Conservation (phyloP, 2,888 invertebrate genomes). For the Cephus rjabovi region DNA sequence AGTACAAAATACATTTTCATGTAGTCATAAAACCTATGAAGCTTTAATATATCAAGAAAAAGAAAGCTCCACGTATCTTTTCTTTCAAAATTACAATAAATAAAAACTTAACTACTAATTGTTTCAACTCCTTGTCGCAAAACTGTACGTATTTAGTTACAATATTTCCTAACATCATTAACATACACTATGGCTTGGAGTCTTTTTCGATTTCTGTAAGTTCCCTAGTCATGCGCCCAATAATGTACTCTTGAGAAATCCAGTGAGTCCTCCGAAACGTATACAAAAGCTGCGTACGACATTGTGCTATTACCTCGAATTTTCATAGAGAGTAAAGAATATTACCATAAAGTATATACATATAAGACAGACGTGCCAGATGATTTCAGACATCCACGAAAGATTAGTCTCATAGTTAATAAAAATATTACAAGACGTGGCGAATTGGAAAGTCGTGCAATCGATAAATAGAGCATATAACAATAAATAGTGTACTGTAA, state of each 20-base stretch:
- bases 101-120: background rate
- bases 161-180: background rate
- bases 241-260: background rate
- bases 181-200: background rate
- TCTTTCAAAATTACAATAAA: no score
- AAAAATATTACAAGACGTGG: background rate
- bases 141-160: background rate
- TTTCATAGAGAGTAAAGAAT: background rate
- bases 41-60: background rate
- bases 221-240: conserved; percentile 31
- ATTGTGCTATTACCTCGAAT: background rate
- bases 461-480: no score
- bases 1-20: background rate
- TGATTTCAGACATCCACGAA: background rate
- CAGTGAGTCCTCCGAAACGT: background rate
- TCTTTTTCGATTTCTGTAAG: conserved; percentile 38
- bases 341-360: background rate
- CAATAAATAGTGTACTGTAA: no score
- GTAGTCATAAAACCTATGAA: background rate
- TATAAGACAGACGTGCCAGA: background rate
- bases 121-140: no score
- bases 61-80: background rate
- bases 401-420: background rate
- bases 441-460: no score
- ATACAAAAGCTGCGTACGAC: background rate